Conservation (phyloP, 2,888 invertebrate genomes). For the Smittia sp. region DNA sequence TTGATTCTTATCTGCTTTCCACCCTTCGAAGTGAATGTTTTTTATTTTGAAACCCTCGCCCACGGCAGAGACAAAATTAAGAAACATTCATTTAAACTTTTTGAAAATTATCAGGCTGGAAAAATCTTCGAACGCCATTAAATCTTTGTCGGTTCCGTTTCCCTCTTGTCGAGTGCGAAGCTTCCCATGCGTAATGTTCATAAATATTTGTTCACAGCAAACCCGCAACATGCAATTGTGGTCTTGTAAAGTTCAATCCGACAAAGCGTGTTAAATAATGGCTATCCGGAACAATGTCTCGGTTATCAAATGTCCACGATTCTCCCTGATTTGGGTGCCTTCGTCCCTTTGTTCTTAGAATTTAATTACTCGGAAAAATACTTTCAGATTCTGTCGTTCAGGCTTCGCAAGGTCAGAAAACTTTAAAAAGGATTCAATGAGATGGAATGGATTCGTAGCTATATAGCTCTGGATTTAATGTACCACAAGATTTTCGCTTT, state of each 20-base stretch:
- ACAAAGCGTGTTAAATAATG: slow-evolving; percentile 19
- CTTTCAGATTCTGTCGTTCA: slow-evolving; percentile 9
- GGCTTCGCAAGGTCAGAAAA: neutral
- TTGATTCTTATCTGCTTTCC: neutral
- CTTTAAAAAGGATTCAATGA: slow-evolving; percentile 21
- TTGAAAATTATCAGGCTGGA: neutral
- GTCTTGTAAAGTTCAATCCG: slow-evolving; percentile 5
- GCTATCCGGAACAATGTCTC: neutral
- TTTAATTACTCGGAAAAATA: slow-evolving; percentile 39
- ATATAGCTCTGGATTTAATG: slow-evolving; percentile 31
- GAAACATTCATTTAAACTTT: neutral
- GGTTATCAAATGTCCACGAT: slow-evolving; percentile 2
- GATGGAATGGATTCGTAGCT: slow-evolving; percentile 16
- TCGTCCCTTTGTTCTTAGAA: slow-evolving; percentile 1
- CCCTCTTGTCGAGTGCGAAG: neutral
- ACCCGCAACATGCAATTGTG: slow-evolving; percentile 5
- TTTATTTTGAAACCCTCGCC: neutral
- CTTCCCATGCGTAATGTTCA: slow-evolving; percentile 3
- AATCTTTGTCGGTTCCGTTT: slow-evolving; percentile 17
- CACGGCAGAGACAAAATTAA: neutral
- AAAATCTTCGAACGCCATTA: slow-evolving; percentile 11
- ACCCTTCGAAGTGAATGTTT: neutral
- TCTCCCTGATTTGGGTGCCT: neutral
- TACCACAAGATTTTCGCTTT: slow-evolving; percentile 31
- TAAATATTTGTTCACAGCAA: slow-evolving; percentile 25